A percentile compares a stretch with the other conserved stretches of the same genome.
These are phyloP conservation scores for Proterorhinus semilunaris DNA, from an alignment of 2,113 vertebrate genomes.

Conservation along the genomic window DNA sequence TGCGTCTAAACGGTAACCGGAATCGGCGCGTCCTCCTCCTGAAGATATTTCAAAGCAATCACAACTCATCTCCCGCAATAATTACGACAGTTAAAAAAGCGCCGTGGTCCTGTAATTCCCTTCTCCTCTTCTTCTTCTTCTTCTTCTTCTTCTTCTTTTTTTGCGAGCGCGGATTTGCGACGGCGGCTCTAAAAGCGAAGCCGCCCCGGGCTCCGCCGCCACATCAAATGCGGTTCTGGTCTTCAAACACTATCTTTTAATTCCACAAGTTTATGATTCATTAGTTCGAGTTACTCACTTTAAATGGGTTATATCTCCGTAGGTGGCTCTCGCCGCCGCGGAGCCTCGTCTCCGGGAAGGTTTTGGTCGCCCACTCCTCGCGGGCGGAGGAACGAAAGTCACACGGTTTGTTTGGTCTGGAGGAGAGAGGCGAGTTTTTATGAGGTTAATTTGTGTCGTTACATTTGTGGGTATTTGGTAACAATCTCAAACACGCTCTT, in stretches of 20 bases:
- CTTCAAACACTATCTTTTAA: conserved; percentile 16
- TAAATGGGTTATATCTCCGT: conserved; percentile 36
- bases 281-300: conserved; percentile 12
- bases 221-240: conserved; percentile 23
- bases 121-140: background rate
- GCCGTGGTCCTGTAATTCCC: background rate
- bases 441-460: no score
- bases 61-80: conserved; percentile 35
- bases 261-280: conserved; percentile 23
- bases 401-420: background rate
- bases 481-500: no score
- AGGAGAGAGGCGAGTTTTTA: background rate
- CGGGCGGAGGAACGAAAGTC: background rate
- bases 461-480: no score
- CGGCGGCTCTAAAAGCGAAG: background rate
- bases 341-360: background rate
- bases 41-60: conserved; percentile 42
- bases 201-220: conserved; percentile 5
- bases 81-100: conserved; percentile 36
- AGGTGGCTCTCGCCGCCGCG: conserved; percentile 17
- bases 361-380: background rate
- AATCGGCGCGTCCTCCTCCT: conserved; percentile 26
- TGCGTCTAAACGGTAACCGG: background rate
- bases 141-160: conserved; percentile 20
- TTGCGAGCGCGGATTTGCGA: conserved; percentile 20